Percentiles rank a stretch among this genome's conserved stretches.
These are phyloP conservation scores for Lithodes maja DNA, from an alignment of 2,888 invertebrate genomes.

Conservation along the genomic window DNA sequence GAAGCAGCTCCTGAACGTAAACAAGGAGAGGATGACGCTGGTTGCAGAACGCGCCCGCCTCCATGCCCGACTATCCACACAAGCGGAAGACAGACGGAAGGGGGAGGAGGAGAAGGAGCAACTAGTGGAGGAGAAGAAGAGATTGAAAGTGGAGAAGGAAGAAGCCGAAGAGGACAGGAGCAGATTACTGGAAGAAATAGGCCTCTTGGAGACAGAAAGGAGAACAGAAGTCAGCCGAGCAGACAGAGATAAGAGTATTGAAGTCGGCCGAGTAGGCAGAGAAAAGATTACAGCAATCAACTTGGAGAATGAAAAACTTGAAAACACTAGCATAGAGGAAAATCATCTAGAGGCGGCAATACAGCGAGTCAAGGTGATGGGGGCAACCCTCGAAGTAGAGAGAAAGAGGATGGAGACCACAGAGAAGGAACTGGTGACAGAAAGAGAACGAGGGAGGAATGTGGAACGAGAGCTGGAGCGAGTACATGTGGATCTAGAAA, in stretches of 20 bases:
- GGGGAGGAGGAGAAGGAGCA: constrained; percentile 16
- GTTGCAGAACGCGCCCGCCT: constrained; percentile 67
- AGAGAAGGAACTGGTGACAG: constrained; percentile 5
- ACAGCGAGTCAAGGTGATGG: background rate
- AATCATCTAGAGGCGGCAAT: background rate
- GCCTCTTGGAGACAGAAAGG: constrained; percentile 54
- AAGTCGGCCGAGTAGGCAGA: no score
- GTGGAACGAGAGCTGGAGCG: constrained; percentile 44
- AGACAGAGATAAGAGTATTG: no score
- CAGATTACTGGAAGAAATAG: constrained; percentile 38
- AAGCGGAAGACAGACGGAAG: constrained; percentile 48
- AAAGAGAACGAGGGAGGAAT: constrained; percentile 17
- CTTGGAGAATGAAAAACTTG: background rate
- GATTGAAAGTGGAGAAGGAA: constrained; percentile 35
- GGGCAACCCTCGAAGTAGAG: background rate
- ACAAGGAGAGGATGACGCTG: constrained; percentile 63
- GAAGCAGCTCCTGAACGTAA: constrained; percentile 63
- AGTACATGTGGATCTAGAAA: background rate
- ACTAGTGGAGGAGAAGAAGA: constrained; percentile 14
- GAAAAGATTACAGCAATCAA: no score
- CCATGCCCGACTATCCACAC: constrained; percentile 63
- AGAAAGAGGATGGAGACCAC: background rate
- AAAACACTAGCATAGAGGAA: background rate
- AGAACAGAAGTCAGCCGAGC: background rate
- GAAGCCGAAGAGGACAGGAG: constrained; percentile 40